These are phyloP conservation scores for Sinodicranocentrus sp. DNA, from an alignment of 2,888 invertebrate genomes.

Conservation along the genomic window DNA sequence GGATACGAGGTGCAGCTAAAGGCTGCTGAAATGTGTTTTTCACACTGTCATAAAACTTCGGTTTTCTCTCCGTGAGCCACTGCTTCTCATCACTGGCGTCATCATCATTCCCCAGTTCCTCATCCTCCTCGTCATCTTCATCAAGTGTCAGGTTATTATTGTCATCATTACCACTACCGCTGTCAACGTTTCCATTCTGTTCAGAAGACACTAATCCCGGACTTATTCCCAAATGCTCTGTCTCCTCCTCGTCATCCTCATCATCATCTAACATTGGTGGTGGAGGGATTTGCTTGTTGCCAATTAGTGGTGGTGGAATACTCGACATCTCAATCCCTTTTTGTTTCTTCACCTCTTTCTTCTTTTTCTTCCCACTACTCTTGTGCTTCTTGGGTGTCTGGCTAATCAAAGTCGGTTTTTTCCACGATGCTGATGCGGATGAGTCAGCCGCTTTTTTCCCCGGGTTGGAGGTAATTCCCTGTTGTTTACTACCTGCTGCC, in stretches of 20 bases:
- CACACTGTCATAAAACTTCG: constrained; percentile 53
- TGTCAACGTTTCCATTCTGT: constrained; percentile 34
- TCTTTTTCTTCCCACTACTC: constrained; percentile 26
- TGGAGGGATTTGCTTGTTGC: constrained; percentile 70
- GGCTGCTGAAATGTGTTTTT: constrained; percentile 68
- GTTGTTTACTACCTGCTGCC: constrained; percentile 49
- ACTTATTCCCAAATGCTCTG: no score
- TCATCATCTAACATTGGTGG: constrained; percentile 71
- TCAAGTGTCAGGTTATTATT: constrained; percentile 67
- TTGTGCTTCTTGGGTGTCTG: constrained; percentile 23
- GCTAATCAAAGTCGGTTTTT: constrained; percentile 23
- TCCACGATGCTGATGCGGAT: constrained; percentile 40
- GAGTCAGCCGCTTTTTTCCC: constrained; percentile 40
- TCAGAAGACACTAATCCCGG: constrained; percentile 21
- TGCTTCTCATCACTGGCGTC: constrained; percentile 48
- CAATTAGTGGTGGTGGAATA: constrained; percentile 70
- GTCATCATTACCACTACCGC: constrained; percentile 54
- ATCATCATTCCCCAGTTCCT: constrained; percentile 32
- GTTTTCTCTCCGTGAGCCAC: constrained; percentile 60
- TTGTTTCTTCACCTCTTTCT: constrained; percentile 1
- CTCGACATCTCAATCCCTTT: constrained; percentile 56
- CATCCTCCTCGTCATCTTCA: constrained; percentile 64
- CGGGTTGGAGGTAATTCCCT: not conserved
- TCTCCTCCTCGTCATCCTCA: constrained; percentile 64
- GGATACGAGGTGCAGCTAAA: constrained; percentile 76